Evolutionary conservation across 2,888 invertebrate species (phyloP), one percentile per base, ranked within the genome.

Genomic region (Nomada fucata): DNA sequence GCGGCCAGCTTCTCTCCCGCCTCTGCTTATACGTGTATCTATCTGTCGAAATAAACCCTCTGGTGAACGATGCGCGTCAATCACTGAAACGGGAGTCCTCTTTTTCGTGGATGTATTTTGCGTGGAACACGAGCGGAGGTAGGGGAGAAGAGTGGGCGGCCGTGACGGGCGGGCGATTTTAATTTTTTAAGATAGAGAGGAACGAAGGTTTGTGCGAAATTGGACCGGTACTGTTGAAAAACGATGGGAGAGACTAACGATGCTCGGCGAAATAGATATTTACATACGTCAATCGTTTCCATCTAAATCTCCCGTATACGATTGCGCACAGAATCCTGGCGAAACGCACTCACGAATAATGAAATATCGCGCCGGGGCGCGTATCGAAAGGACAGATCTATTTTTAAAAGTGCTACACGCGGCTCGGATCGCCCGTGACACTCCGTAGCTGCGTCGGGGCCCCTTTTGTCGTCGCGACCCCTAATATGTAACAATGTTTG

Each of bases 401-500:
- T 13, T 52, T 52, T 36, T 50, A 60, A 60, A 76, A 63, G 55
- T 76, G n/a, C 47, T 42, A 23, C 18, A 26, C n/a, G 50, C 53
- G 53, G n/a, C 52, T 23, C 53, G 3, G 15, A 13, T 47, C 53
- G 20, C 23, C 69, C 20, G 44, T 47, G 29, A 44, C 36, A 61
- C 59, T 61, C 57, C 42, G 64, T 18, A 36, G 20, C 76, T 55
- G n/a, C 57, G 57, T 63, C 70, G 64, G 47, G 26, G 79, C n/a
- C 63, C 79, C 74, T 68, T 59, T 79, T 57, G 57, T 76, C 65
- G 57, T 55, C 50, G 53, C 75, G 81, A 61, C 52, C 78, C 78
- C 76, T 73, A 79, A 81, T 74, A 64, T 61, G 71, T 82, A 71
- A 82, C 81, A 53, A 76, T 87, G 87, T 89, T 88, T 89, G 80